phyloP scores from a whole-genome alignment of 2,888 invertebrate species.

The Pyrocoelia pectoralis region DNA sequence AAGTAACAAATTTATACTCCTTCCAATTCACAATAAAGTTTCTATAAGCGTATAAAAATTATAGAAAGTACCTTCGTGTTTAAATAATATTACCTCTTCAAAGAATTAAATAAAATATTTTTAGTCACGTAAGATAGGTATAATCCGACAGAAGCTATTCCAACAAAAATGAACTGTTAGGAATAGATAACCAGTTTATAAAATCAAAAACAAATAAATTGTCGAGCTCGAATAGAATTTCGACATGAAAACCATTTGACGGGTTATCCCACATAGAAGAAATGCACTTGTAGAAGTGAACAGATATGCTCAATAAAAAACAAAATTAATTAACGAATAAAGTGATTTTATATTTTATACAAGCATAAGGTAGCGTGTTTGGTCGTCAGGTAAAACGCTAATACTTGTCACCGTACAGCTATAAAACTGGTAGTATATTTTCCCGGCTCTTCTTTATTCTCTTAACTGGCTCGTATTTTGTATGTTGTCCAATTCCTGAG shows the following conservation, averaged over 20 bases:
- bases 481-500: constrained; percentile 58
- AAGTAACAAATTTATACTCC: too few relatives aligned
- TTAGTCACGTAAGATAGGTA: too few relatives aligned
- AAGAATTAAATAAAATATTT: too few relatives aligned
- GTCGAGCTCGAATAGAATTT: not conserved
- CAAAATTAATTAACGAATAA: constrained; percentile 59
- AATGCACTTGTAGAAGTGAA: not conserved
- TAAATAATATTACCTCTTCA: too few relatives aligned
- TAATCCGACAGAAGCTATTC: too few relatives aligned
- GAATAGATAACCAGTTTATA: constrained; percentile 1
- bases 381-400: constrained; percentile 57
- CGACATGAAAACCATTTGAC: not conserved
- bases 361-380: constrained; percentile 53
- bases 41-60: too few relatives aligned
- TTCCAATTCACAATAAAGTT: too few relatives aligned
- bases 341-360: constrained; percentile 57
- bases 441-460: constrained; percentile 58
- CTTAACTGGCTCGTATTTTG: constrained; percentile 60
- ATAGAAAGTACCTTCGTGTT: too few relatives aligned
- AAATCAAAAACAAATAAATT: constrained; percentile 1
- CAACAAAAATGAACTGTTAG: too few relatives aligned
- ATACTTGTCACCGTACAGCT: constrained; percentile 56
- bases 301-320: constrained; percentile 51
- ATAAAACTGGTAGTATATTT: constrained; percentile 59
- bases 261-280: not conserved